Percentiles rank a stretch among this genome's conserved stretches.
Evolutionary conservation across 2,888 invertebrate species (phyloP).

Genomic region (Hololepta plana): DNA sequence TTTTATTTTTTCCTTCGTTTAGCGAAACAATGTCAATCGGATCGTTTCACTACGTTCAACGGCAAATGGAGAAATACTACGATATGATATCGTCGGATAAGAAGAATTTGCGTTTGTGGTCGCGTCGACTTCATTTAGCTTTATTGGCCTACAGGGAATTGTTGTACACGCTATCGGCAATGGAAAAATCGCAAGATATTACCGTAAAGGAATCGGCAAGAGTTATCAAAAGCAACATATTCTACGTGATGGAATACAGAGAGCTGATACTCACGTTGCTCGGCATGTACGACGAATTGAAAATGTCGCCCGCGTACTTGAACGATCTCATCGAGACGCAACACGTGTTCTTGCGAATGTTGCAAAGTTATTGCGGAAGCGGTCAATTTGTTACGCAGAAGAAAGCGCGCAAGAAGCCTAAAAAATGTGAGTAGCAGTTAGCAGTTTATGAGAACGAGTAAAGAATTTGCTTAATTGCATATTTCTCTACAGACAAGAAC

Average conservation of each 20-base stretch:
- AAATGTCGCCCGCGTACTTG: constrained; percentile 70
- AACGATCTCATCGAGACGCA: constrained; percentile 78
- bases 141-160: constrained; percentile 69
- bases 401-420: constrained; percentile 34
- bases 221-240: constrained; percentile 78
- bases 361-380: constrained; percentile 53
- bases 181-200: constrained; percentile 59
- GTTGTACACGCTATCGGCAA: constrained; percentile 58
- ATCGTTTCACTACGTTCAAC: constrained; percentile 88
- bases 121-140: constrained; percentile 68
- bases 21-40: constrained; percentile 87
- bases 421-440: too few relatives aligned
- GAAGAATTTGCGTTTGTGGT: constrained; percentile 67
- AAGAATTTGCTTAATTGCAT: too few relatives aligned
- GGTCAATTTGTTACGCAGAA: constrained; percentile 40
- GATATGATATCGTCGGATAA: constrained; percentile 78
- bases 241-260: constrained; percentile 87
- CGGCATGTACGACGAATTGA: constrained; percentile 64
- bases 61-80: constrained; percentile 70
- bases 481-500: too few relatives aligned
- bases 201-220: constrained; percentile 61
- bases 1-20: constrained; percentile 14
- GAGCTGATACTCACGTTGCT: constrained; percentile 72
- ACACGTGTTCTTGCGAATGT: constrained; percentile 80
- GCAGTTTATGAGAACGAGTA: too few relatives aligned